Evolutionary conservation across 2,888 invertebrate genomes (phyloP), one percentile per base, ranked within the genome.

Genomic region (Apodemia mormo): DNA sequence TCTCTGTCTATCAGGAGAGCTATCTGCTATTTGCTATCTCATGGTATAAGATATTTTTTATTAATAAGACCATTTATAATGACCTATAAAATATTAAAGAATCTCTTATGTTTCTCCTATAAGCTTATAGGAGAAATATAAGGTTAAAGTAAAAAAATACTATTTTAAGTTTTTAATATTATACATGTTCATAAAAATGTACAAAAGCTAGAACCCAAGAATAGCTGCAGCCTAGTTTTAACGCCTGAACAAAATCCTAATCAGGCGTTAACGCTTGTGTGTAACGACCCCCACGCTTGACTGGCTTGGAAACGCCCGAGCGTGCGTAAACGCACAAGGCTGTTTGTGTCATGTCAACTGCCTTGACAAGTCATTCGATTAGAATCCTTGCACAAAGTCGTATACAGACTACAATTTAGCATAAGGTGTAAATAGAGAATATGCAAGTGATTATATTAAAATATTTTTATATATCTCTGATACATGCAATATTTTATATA

Each of bases 221-320:
- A 77, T 76, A 77, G 76, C 40, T 66, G 49, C 70, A 73, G 67
- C 73, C 73, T 67, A 76, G 75, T 75, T 76, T 70, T 68, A 61
- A 69, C 71, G 75, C 70, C 71, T 78, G 76, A 74, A 72, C 70
- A 74, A 70, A 65, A 72, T 70, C 61, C 69, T 73, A 70, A 54
- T 76, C 75, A 75, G 74, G 76, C 79, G 78, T 77, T 76, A 76
- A 69, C 71, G 61, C 61, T 61, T 64, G 73, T 74, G 73, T 75
- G 72, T 74, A 74, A 66, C 73, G 56, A 74, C 67, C 75, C 74
- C 71, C 65, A 75, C 77, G 77, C 77, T 72, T 76, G 75, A 76
- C 74, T 74, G 74, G 72, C 68, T 72, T 61, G 67, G 72, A 70
- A 72, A 75, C 68, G 70, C 67, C 69, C 75, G 74, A 73, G 74